Evolutionary conservation across 2,113 vertebrate species (phyloP), one percentile per base, ranked within the genome.

Genomic region (Clinocottus analis): DNA sequence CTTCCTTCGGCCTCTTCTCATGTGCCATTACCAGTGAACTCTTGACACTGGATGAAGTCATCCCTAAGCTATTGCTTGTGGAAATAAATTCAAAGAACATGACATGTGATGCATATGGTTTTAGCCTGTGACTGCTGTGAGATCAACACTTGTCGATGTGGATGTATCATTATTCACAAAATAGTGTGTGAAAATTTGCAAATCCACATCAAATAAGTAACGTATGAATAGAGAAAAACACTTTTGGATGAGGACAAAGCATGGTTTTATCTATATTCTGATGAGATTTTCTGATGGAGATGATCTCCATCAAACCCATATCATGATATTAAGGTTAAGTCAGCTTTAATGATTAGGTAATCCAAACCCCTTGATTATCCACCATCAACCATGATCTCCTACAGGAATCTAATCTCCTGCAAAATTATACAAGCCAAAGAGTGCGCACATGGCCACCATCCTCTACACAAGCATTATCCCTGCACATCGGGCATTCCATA

Each of bases 301-400:
- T 84, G 61, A 90, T 84, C 86, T 67, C 25, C 47, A 80, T 88
- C 59, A 84, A 85, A 76, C 33, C 75, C 61, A 56, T 79, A 85
- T 82, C 77, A 90, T 78, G 72, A 88, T 93, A 92, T 92, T 89
- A 85, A 89, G 86, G 92, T 86, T 90, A 89, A 92, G 72, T 87
- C 83, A 76, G 88, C 65, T 87, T 90, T 88, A 80, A 84, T 79
- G 87, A 87, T 89, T 71, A 85, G 62, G 35, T 64, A 61, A 47
- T 41, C 77, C 49, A 56, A 85, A 70, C 83, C 64, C 55, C 73
- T 77, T 45, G 75, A 80, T 90, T 87, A 92, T 92, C 87, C 83
- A 78, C 61, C 41, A 82, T 90, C 84, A 81, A 41, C 59, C 79
- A 79, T 45, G 74, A 91, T 89, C 88, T 85, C 83, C 72, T 66